phyloP scores from a whole-genome alignment of 2,888 invertebrate genomes.

The Hemithea aestivaria region DNA sequence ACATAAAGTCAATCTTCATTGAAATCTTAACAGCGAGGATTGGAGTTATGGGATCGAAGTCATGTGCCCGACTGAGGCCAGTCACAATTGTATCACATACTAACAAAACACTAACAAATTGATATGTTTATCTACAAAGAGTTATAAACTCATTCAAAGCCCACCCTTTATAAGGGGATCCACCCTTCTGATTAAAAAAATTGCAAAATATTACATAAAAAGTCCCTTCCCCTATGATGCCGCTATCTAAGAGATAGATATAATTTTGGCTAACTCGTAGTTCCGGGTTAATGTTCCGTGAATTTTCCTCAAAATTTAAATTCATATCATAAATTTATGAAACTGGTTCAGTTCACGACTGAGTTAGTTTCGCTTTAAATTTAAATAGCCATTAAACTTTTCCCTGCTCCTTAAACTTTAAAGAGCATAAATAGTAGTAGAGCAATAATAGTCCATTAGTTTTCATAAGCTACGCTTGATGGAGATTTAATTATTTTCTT shows the following conservation, averaged over 20 bases:
- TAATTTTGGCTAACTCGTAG: conserved; percentile 68
- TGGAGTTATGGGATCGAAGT: conserved; percentile 58
- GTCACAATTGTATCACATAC: conserved; percentile 67
- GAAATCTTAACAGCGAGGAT: conserved; percentile 45
- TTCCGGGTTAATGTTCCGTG: conserved; percentile 72
- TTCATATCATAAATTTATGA: conserved; percentile 32
- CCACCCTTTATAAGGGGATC: conserved; percentile 75
- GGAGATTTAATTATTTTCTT: too few species aligned
- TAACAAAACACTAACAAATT: conserved; percentile 78
- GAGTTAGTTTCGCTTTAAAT: too few species aligned
- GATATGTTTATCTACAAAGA: conserved; percentile 78
- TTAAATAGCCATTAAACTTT: too few species aligned
- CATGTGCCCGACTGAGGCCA: conserved; percentile 59
- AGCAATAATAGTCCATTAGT: too few species aligned
- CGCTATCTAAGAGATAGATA: conserved; percentile 44
- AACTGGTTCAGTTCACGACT: neutral
- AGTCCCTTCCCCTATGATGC: conserved; percentile 50
- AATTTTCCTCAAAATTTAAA: conserved; percentile 60
- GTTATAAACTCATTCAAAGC: conserved; percentile 75
- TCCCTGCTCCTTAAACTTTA: too few species aligned
- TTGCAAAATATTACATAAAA: conserved; percentile 77
- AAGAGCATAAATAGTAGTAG: too few species aligned
- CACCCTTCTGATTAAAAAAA: conserved; percentile 75
- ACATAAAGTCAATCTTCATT: conserved; percentile 51
- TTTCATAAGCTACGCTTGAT: too few species aligned